Conservation (phyloP, 2,888 invertebrate species). For the Pomacea canaliculata region DNA sequence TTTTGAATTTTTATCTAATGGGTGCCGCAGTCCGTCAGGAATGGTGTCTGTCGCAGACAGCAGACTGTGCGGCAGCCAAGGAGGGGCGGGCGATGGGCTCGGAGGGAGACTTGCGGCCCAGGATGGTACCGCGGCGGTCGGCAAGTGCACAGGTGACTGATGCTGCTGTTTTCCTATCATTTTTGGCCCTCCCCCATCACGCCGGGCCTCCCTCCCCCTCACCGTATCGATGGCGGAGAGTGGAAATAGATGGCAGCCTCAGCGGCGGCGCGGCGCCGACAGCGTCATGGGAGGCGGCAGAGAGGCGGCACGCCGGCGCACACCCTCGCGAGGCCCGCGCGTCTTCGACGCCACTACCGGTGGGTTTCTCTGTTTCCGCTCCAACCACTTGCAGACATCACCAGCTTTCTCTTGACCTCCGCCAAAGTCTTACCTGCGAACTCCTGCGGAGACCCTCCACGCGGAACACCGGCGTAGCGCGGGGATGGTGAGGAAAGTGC, state of each 20-base stretch:
- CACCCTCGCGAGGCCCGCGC: constrained; percentile 7
- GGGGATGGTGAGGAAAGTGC: too few relatives aligned
- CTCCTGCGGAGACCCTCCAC: not conserved
- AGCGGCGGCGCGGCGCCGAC: constrained; percentile 12
- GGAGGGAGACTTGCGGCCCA: too few relatives aligned
- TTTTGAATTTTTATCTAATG: too few relatives aligned
- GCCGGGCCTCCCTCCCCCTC: not conserved
- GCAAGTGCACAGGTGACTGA: too few relatives aligned
- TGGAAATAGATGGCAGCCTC: constrained; percentile 1
- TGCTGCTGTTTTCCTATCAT: not conserved
- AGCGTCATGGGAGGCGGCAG: constrained; percentile 21
- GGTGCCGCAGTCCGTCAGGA: too few relatives aligned
- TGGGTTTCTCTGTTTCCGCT: not conserved
- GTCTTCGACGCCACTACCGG: constrained; percentile 6
- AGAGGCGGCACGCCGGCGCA: constrained; percentile 15
- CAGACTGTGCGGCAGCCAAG: too few relatives aligned
- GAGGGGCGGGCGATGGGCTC: too few relatives aligned
- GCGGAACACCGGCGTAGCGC: not conserved
- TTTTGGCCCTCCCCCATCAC: not conserved
- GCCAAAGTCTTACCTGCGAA: not conserved
- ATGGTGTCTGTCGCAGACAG: too few relatives aligned
- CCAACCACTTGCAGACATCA: constrained; percentile 1
- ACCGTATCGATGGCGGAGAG: constrained; percentile 1
- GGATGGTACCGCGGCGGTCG: too few relatives aligned
- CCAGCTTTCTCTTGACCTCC: not conserved